Conservation (phyloP, 2,113 vertebrate species). For the Hydropotes inermis region DNA sequence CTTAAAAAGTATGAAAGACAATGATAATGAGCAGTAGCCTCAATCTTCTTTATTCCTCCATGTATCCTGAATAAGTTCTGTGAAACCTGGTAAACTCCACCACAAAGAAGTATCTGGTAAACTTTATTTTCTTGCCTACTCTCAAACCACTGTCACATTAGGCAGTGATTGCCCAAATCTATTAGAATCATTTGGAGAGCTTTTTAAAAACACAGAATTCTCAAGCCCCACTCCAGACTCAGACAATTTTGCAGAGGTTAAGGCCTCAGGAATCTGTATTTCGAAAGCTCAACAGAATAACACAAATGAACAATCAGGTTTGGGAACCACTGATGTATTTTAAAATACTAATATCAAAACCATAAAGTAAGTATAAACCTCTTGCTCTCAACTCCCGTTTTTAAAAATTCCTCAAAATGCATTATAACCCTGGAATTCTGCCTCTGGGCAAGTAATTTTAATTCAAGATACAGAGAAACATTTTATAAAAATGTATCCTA, state of each 20-base stretch:
- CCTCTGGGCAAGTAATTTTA: slow-evolving; percentile 56
- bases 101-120: slow-evolving; percentile 23
- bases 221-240: neutral
- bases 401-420: slow-evolving; percentile 36
- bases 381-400: neutral
- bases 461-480: slow-evolving; percentile 69
- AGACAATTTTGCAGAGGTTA: neutral
- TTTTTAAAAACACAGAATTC: neutral
- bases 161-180: slow-evolving; percentile 27
- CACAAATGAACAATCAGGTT: slow-evolving; percentile 6
- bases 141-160: slow-evolving; percentile 47
- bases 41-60: slow-evolving; percentile 47
- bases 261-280: slow-evolving; percentile 23
- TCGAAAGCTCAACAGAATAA: slow-evolving; percentile 31
- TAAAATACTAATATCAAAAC: slow-evolving; percentile 51
- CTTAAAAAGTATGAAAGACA: slow-evolving; percentile 51
- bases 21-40: slow-evolving; percentile 60
- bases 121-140: slow-evolving; percentile 47
- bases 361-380: slow-evolving; percentile 54
- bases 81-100: slow-evolving; percentile 49
- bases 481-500: slow-evolving; percentile 71
- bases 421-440: slow-evolving; percentile 46
- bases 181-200: slow-evolving; percentile 45
- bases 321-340: slow-evolving; percentile 40
- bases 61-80: slow-evolving; percentile 52